A percentile compares a stretch with the other conserved stretches of the same genome.
These are phyloP conservation scores for Beris chalybata DNA, from an alignment of 2,888 invertebrate genomes.

Conservation along the genomic window DNA sequence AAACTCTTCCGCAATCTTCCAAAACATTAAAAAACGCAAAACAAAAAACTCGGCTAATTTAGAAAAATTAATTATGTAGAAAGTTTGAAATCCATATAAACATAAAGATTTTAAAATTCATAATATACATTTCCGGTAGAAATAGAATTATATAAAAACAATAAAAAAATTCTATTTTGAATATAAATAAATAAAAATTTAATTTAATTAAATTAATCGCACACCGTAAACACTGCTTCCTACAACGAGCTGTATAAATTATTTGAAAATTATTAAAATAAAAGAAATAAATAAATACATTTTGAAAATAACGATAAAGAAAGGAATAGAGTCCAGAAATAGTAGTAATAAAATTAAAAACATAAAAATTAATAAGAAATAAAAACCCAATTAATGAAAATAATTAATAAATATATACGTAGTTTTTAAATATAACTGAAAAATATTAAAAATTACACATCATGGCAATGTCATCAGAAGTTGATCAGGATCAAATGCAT, in stretches of 20 bases:
- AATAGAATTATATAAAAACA: no score
- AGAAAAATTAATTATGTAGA: slow-evolving; percentile 9
- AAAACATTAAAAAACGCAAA: slow-evolving; percentile 6
- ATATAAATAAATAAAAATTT: slow-evolving; percentile 6
- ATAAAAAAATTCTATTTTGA: slow-evolving; percentile 25
- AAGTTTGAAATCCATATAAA: slow-evolving; percentile 7
- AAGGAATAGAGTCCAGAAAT: background rate
- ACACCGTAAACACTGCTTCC: slow-evolving; percentile 38
- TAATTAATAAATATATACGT: slow-evolving; percentile 34
- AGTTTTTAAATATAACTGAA: slow-evolving; percentile 7
- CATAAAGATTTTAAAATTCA: slow-evolving; percentile 18
- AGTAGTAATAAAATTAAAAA: slow-evolving; percentile 5
- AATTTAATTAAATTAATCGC: slow-evolving; percentile 24
- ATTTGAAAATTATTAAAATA: slow-evolving; percentile 2
- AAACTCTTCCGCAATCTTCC: slow-evolving; percentile 28
- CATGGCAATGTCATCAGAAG: slow-evolving; percentile 38
- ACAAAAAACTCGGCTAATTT: slow-evolving; percentile 1
- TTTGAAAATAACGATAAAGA: background rate
- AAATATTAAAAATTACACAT: slow-evolving; percentile 30
- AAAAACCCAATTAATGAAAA: slow-evolving; percentile 22
- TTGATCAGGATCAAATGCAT: slow-evolving; percentile 40
- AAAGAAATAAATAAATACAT: background rate
- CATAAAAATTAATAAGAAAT: slow-evolving; percentile 6
- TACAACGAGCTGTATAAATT: slow-evolving; percentile 36
- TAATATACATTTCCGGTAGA: slow-evolving; percentile 14